Conservation (phyloP, 2,113 vertebrate species). For the Phycodurus eques region DNA sequence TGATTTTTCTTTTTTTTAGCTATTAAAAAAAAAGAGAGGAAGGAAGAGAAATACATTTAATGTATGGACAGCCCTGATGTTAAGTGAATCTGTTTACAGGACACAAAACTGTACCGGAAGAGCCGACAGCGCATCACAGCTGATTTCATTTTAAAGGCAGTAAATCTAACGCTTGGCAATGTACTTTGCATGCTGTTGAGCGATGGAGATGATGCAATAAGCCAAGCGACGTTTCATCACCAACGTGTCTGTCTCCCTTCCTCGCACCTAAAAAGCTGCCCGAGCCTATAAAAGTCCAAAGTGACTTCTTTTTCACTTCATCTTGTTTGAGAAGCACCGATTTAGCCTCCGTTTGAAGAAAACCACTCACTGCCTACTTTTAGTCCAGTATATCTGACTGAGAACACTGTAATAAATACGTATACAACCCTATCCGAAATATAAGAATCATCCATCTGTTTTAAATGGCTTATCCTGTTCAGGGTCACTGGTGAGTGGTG, state of each 20-base stretch:
- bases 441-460: background rate
- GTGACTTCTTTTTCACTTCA: constrained; percentile 20
- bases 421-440: background rate
- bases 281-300: constrained; percentile 32
- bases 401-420: background rate
- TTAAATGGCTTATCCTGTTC: background rate
- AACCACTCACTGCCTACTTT: background rate
- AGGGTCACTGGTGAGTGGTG: background rate
- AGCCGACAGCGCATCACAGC: constrained; percentile 50
- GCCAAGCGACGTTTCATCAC: constrained; percentile 43
- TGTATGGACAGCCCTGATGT: constrained; percentile 23
- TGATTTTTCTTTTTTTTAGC: constrained; percentile 10
- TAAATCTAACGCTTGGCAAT: constrained; percentile 48
- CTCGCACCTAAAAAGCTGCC: constrained; percentile 4
- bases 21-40: background rate
- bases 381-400: background rate
- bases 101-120: constrained; percentile 30
- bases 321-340: constrained; percentile 14
- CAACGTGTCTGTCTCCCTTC: constrained; percentile 14
- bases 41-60: constrained; percentile 15
- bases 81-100: constrained; percentile 29
- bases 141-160: constrained; percentile 48
- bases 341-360: background rate
- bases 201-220: constrained; percentile 53
- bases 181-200: constrained; percentile 34